Base-by-base conservation (phyloP, 2,888 invertebrate genomes). In the Callosobruchus maculatus region DNA sequence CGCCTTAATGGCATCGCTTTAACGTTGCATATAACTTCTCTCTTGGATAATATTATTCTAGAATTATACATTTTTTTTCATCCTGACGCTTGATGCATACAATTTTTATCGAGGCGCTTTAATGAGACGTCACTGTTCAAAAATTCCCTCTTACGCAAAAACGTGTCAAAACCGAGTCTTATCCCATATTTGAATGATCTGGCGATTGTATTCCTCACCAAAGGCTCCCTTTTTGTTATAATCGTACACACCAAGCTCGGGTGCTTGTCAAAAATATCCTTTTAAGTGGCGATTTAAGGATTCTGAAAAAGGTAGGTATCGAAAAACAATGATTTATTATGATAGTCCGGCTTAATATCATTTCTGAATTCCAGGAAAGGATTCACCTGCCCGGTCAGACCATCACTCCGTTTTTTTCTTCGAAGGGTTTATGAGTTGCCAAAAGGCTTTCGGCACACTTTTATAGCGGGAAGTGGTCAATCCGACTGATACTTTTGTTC, bases 381-480 rank as follows among this genome's bases (percentile, higher is more conserved):
- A 68, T 68, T 68, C 68, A 68, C 68, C 68, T 68, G 68, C 68
- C 13, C 22, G 68, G 68, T 22, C 21, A 49, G 13, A 18, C 49
- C 49, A 68, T 21, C 68, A 68, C 21, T 21, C 68, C 20, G 5
- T 18, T 7, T 7, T 21, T 21, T 68, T 68, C 20, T 18, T 68
- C 20, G 68, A 22, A 21, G 21, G 21, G 68, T 68, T 68, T 68
- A 68, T 68, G 68, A 68, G 68, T 68, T n/a, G 68, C 68, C 21
- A 68, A 68, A 68, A 68, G 21, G 21, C 68, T 68, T 68, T 9
- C 68, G 22, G 68, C 68, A 68, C 68, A 68, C 68, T 68, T 68
- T 68, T 22, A 22, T 68, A 21, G 18, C 68, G 68, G 22, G 13
- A 49, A 18, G 13, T 49, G 5, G 13, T 68, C 68, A 68, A 68